Percentiles rank a stretch among this genome's conserved stretches.
These are phyloP conservation scores for Eumaeus atala DNA, from an alignment of 1,140 invertebrate species.

Conservation along the genomic window DNA sequence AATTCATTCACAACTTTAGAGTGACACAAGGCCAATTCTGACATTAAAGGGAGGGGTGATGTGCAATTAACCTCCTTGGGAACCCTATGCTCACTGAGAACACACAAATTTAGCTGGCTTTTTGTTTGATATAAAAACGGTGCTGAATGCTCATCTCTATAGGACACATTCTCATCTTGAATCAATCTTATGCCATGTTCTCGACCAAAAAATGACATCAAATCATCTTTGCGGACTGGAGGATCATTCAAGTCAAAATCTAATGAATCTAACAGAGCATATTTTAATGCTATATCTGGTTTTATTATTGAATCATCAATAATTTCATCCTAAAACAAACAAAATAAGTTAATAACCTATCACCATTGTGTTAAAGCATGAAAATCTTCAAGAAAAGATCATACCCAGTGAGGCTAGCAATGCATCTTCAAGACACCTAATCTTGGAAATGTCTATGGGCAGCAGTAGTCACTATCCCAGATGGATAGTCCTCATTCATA, in stretches of 20 bases:
- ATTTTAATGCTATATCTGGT: slow-evolving; percentile 81
- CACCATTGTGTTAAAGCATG: no score
- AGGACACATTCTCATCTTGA: slow-evolving; percentile 74
- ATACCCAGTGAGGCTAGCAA: no score
- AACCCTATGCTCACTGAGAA: slow-evolving; percentile 55
- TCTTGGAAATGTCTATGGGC: no score
- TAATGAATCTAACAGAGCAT: slow-evolving; percentile 72
- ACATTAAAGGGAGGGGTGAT: slow-evolving; percentile 48
- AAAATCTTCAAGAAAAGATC: no score
- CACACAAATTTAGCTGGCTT: slow-evolving; percentile 83
- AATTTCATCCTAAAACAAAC: slow-evolving; percentile 71
- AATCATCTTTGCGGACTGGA: slow-evolving; percentile 54
- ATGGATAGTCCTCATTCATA: no score
- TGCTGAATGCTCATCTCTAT: slow-evolving; percentile 84
- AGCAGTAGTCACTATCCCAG: no score
- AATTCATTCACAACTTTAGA: slow-evolving; percentile 68
- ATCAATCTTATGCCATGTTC: slow-evolving; percentile 70
- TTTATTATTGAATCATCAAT: slow-evolving; percentile 85
- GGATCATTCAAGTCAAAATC: slow-evolving; percentile 61
- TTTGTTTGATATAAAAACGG: slow-evolving; percentile 87
- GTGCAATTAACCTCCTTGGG: slow-evolving; percentile 37
- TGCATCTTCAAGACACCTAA: no score
- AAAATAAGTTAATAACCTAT: background rate
- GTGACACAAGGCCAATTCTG: slow-evolving; percentile 61
- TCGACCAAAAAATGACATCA: slow-evolving; percentile 67